These are phyloP conservation scores for Platysternon megacephalum DNA, from an alignment of 2,113 vertebrate genomes.

Conservation along the genomic window DNA sequence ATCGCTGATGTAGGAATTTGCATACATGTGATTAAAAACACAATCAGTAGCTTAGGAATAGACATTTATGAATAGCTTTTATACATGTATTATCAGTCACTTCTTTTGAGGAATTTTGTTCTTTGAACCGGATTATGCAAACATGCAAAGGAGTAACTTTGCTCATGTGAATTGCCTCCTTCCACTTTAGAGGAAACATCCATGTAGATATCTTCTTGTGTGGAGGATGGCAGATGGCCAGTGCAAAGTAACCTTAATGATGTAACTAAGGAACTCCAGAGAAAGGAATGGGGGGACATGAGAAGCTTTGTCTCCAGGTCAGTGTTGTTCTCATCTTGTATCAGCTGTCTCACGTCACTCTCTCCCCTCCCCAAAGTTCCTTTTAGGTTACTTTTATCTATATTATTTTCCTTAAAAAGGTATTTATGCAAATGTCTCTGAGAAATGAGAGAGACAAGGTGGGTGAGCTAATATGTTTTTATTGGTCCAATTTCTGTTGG, in stretches of 20 bases:
- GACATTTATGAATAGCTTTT: not conserved
- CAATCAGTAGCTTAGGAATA: not conserved
- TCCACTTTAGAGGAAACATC: not conserved
- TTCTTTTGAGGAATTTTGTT: not conserved
- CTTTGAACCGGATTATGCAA: not conserved
- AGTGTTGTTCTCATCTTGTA: rapidly evolving
- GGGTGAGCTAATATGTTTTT: not conserved
- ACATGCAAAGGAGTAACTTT: not conserved
- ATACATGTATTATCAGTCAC: rapidly evolving
- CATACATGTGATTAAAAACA: rapidly evolving
- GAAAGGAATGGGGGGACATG: not conserved
- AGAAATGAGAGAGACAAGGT: not conserved
- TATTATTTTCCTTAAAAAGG: not conserved
- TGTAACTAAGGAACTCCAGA: not conserved
- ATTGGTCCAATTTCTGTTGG: not conserved
- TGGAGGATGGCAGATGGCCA: not conserved
- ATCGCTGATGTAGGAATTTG: not conserved
- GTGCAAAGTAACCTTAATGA: not conserved
- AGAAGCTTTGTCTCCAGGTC: not conserved
- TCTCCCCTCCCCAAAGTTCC: not conserved
- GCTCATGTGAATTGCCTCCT: rapidly evolving
- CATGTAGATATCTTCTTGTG: not conserved
- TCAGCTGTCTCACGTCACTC: not conserved
- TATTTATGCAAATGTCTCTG: not conserved
- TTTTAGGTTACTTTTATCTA: not conserved